A percentile compares a stretch with the other conserved stretches of the same genome.
Evolutionary conservation across 2,888 invertebrate genomes (phyloP).

Genomic region (Tiliacea aurago): DNA sequence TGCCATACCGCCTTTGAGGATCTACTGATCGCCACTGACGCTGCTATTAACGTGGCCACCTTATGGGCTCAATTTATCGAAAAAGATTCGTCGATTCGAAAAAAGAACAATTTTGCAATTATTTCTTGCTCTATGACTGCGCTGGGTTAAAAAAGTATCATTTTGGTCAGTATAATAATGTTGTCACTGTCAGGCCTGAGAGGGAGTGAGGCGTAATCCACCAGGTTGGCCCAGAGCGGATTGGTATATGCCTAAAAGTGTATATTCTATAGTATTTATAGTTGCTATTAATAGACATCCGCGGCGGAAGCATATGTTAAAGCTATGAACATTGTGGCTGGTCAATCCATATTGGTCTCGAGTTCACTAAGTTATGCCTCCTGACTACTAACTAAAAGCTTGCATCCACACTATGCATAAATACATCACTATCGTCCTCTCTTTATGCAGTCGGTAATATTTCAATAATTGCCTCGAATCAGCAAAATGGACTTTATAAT

Average conservation of each 20-base stretch:
- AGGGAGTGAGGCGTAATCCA: too few relatives aligned
- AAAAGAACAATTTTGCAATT: background rate
- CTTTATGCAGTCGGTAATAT: background rate
- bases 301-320: slow-evolving; percentile 29
- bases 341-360: slow-evolving; percentile 30
- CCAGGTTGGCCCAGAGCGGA: too few relatives aligned
- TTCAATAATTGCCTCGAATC: background rate
- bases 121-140: background rate
- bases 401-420: background rate
- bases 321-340: slow-evolving; percentile 18
- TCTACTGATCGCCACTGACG: too few relatives aligned
- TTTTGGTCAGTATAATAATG: background rate
- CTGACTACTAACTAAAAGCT: slow-evolving; percentile 12
- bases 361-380: slow-evolving; percentile 13
- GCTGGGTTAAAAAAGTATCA: background rate
- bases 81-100: background rate
- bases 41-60: background rate
- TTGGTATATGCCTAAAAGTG: background rate
- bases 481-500: background rate
- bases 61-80: background rate
- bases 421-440: background rate
- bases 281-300: slow-evolving; percentile 6
- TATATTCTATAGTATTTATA: background rate
- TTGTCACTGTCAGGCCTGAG: background rate
- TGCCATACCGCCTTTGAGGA: too few relatives aligned